Base-by-base conservation (phyloP, 2,888 invertebrate species). In the Cataglyphis cursor region DNA sequence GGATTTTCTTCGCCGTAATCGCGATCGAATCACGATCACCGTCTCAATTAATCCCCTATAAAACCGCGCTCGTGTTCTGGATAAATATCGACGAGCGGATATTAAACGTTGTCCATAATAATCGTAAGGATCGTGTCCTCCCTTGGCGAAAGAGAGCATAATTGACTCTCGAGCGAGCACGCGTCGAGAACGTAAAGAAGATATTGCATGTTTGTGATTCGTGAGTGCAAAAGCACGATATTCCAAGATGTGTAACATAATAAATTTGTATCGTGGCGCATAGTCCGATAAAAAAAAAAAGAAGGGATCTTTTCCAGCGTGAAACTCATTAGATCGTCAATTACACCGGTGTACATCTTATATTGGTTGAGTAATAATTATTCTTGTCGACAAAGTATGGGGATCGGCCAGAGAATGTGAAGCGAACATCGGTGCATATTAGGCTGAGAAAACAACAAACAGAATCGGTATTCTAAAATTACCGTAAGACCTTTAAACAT, bases 171-270 rank as follows among this genome's bases (percentile, higher is more conserved):
- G 44, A 78, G 70, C 70, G 59, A 78, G 44, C 57, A 68, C 54
- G 38, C 57, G 57, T 28, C 66, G 70, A 75, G 70, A 62, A 81
- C 74, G 15, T 74, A 81, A 66, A 38, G 65, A 73, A 54, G 18
- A 74, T 78, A 83, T 72, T 65, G 73, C 84, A 76, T 74, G 78
- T 74, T 65, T 73, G 85, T 81, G 86, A 75, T 73, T 84, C 81
- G 73, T 73, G 59, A 66, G 57, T 75, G 81, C 75, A 54, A 76
- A 66, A 28, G 76, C 76, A 76, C 76, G 54, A 66, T 76, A 76
- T 76, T 76, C 24, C 72, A 78, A 78, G 70, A 70, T 78, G 78
- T 78, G 78, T 78, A 78, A 78, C 59, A 78, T 78, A 78, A 78
- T 78, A 78, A 78, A 78, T 78, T 78, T 78, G 59, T 78, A 78